Evolutionary conservation across 2,797 vertebrate species (phyloP).

Genomic region (Liasis olivaceus): DNA sequence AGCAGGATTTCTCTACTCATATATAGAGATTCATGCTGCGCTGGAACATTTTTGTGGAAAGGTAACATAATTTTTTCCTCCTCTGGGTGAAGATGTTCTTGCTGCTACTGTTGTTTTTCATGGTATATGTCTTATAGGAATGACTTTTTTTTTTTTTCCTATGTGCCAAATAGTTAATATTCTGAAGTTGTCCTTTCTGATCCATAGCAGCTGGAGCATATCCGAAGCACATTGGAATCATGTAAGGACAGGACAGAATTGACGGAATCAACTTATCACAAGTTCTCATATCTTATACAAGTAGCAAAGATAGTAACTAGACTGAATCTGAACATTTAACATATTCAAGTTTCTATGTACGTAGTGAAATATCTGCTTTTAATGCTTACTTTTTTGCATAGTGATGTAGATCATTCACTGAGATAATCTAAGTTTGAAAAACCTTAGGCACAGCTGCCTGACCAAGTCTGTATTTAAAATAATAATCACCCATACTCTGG

Average conservation of each 20-base stretch:
- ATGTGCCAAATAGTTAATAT: background rate
- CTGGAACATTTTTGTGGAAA: background rate
- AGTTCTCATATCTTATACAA: constrained; percentile 26
- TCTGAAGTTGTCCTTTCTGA: background rate
- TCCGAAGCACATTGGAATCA: background rate
- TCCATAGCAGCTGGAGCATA: background rate
- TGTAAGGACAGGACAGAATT: background rate
- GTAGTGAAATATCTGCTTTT: constrained; percentile 12
- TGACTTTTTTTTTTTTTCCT: background rate
- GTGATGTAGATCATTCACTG: background rate
- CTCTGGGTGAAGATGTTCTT: background rate
- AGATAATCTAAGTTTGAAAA: background rate
- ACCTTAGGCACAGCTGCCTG: background rate
- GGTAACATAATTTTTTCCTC: background rate
- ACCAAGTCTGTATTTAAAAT: background rate
- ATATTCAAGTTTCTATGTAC: constrained; percentile 18
- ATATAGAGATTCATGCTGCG: background rate
- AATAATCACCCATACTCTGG: background rate
- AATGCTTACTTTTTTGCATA: background rate
- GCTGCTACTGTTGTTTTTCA: background rate
- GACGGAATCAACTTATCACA: constrained; percentile 22
- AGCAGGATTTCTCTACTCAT: too few relatives aligned
- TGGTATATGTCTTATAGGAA: background rate
- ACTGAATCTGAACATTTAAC: constrained; percentile 29
- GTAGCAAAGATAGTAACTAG: constrained; percentile 43